Percentiles rank a stretch among this genome's conserved stretches.
phyloP scores from a whole-genome alignment of 2,113 vertebrate species.

The Saccopteryx bilineata region DNA sequence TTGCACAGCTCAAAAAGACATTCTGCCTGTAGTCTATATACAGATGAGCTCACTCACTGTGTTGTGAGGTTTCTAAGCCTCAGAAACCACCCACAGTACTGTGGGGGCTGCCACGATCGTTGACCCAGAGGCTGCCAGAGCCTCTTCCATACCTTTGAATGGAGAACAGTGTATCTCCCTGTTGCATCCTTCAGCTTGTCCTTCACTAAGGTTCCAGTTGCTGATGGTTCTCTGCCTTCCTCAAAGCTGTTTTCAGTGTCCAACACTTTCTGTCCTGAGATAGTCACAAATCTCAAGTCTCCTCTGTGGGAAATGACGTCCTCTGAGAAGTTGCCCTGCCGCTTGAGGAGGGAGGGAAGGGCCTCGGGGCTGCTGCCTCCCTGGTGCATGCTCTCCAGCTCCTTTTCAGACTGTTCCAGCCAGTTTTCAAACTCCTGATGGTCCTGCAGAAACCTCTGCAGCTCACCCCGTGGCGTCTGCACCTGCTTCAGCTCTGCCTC shows the following conservation, averaged over 20 bases:
- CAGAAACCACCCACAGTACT: neutral
- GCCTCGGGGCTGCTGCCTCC: conserved; percentile 86
- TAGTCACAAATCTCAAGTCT: conserved; percentile 96
- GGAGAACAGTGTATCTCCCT: conserved; percentile 92
- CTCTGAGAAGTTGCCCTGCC: conserved; percentile 91
- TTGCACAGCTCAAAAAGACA: neutral
- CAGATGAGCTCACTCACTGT: neutral
- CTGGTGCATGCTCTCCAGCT: conserved; percentile 89
- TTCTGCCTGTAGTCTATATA: neutral
- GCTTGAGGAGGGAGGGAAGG: conserved; percentile 86
- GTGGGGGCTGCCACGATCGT: neutral
- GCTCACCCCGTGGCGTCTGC: conserved; percentile 93
- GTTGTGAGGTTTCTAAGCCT: conserved; percentile 8
- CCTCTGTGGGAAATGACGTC: conserved; percentile 99
- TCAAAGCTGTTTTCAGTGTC: conserved; percentile 89
- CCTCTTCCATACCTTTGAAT: conserved; percentile 90
- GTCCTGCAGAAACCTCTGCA: conserved; percentile 95
- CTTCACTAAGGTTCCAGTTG: conserved; percentile 90
- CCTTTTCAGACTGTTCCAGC: conserved; percentile 93
- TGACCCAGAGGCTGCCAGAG: neutral
- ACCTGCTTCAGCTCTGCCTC: conserved; percentile 91
- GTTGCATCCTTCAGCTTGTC: conserved; percentile 93
- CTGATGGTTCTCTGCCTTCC: conserved; percentile 83
- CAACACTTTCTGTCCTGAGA: conserved; percentile 97
- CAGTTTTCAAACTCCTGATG: conserved; percentile 92